Evolutionary conservation across 2,888 invertebrate genomes (phyloP).

Genomic region (Lasioglossum villosulum): DNA sequence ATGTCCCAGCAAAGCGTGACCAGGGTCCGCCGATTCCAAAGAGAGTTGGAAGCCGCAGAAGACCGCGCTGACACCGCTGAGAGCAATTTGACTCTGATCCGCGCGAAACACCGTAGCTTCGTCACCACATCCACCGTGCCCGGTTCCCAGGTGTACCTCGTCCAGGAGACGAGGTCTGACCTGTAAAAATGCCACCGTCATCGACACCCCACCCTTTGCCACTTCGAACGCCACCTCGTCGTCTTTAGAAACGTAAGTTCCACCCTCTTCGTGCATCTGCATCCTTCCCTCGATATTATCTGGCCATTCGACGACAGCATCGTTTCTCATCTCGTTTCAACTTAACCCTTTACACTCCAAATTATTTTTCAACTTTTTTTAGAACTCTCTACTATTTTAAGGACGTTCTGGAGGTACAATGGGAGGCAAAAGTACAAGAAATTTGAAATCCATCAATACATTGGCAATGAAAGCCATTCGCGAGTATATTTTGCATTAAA

Average conservation of each 20-base stretch:
- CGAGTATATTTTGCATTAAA: too few relatives aligned
- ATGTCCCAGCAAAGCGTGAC: conserved; percentile 96
- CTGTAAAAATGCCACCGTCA: conserved; percentile 75
- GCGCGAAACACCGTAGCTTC: conserved; percentile 99
- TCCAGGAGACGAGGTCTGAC: conserved; percentile 91
- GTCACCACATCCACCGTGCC: conserved; percentile 97
- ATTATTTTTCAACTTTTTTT: too few relatives aligned
- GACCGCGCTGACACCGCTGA: conserved; percentile 98
- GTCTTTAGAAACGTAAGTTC: conserved; percentile 68
- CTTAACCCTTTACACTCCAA: too few relatives aligned
- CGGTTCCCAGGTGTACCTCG: conserved; percentile 95
- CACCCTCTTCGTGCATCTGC: not conserved
- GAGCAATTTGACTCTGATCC: conserved; percentile 96
- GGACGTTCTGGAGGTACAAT: too few relatives aligned
- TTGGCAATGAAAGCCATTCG: too few relatives aligned
- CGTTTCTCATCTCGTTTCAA: not conserved
- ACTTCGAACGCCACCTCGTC: conserved; percentile 69
- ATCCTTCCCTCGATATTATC: not conserved
- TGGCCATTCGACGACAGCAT: not conserved
- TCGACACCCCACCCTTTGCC: conserved; percentile 64
- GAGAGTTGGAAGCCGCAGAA: conserved; percentile 98
- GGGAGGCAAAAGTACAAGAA: too few relatives aligned
- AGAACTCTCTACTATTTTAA: too few relatives aligned
- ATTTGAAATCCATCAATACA: too few relatives aligned
- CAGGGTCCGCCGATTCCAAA: conserved; percentile 98